Base-by-base conservation (phyloP, 2,888 invertebrate genomes). In the Fragum sueziense region DNA sequence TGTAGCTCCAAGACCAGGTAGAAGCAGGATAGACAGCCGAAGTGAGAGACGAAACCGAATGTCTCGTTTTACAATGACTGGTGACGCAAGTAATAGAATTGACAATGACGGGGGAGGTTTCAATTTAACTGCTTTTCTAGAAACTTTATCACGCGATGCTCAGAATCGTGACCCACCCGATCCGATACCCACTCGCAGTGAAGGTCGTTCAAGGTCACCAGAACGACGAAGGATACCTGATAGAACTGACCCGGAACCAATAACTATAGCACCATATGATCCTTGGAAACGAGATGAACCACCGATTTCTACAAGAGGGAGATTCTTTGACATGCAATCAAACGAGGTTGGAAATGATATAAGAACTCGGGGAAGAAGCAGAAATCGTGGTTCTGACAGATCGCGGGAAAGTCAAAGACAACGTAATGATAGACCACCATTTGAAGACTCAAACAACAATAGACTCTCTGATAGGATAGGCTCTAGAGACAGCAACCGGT, bases 101-200 rank as follows among this genome's bases (percentile, higher is more conserved):
- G 33, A 61, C 7, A 61, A 61, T 22, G 34, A 65, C 65, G 41
- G 20, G 27, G 41, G 20, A 14, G 65, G 27, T 34, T 65, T 65
- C 41, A 41, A 65, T 33, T 27, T 65, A 11, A 27, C 65, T 2
- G 41, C 65, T 11, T 65, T 65, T 33, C 31, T 65, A 25, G 65
- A 65, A 34, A 22, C 41, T 7, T 2, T 65, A 25, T 65, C 65
- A 7, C 25, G 57, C n/a, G 29, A 57, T 57, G 57, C 25, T 7
- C 20, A 47, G 2, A 14, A n/a, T 14, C 47, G 47, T 47, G 47
- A 47, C 47, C 47, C 20, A 47, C 7, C 7, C n/a, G n/a, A 47
- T 14, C 17, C 47, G 4, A n/a, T 14, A 9, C 14, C 3, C n/a
- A 14, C 14, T 14, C 3, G n/a, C 3, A 14, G 47, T 9, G 14